Evolutionary conservation across 2,797 vertebrate genomes (phyloP).

Genomic region (Luscinia luscinia): DNA sequence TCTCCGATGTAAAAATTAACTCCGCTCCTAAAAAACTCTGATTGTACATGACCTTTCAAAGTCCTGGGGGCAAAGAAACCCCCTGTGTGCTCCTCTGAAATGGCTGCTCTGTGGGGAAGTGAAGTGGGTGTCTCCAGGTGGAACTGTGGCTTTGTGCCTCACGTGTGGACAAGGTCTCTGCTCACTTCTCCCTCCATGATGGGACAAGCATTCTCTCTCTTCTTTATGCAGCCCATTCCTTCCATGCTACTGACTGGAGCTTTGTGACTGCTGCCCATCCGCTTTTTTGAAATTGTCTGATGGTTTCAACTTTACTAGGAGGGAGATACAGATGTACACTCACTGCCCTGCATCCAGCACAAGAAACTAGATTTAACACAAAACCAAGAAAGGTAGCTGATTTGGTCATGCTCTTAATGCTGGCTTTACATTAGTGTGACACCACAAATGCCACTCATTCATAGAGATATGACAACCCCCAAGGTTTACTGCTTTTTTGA

Average conservation of each 20-base stretch:
- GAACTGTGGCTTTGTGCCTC: neutral
- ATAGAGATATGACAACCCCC: neutral
- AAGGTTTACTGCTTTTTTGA: neutral
- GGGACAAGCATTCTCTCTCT: accelerated
- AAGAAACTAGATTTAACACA: neutral
- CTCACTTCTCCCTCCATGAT: neutral
- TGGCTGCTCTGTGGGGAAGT: neutral
- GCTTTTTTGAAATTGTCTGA: neutral
- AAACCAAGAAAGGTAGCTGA: neutral
- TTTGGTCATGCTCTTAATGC: neutral
- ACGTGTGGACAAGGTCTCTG: accelerated
- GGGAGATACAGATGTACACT: neutral
- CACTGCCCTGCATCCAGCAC: neutral
- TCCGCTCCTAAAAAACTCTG: neutral
- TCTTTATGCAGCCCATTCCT: neutral
- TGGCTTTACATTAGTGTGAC: neutral
- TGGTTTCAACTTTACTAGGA: neutral
- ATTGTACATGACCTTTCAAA: neutral
- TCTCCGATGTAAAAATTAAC: neutral
- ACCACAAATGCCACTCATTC: neutral
- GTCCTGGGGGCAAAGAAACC: neutral
- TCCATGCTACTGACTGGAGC: neutral
- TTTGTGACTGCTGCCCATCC: neutral
- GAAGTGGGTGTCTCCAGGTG: neutral
- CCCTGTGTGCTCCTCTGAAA: neutral